These are phyloP conservation scores for Lumbricus terrestris DNA, from an alignment of 2,888 invertebrate species.

Conservation along the genomic window DNA sequence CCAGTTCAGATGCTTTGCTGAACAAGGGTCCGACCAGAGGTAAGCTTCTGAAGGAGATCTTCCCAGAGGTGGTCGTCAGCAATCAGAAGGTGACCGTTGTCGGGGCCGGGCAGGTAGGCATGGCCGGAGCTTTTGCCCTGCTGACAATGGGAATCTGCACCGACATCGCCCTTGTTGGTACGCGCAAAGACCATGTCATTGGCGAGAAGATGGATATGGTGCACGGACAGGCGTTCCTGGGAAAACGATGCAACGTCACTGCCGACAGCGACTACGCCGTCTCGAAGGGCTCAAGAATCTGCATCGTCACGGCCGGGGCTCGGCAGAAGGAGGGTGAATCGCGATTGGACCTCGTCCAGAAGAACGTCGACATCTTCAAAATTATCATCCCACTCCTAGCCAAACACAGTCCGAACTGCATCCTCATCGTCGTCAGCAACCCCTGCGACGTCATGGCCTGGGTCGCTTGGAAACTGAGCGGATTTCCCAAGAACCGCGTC, in stretches of 20 bases:
- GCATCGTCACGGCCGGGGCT: constrained; percentile 89
- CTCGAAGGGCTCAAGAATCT: constrained; percentile 72
- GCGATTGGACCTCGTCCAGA: constrained; percentile 79
- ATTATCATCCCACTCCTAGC: constrained; percentile 78
- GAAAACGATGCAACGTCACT: constrained; percentile 65
- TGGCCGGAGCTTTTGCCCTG: constrained; percentile 85
- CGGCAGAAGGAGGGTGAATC: constrained; percentile 85
- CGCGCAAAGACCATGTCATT: constrained; percentile 76
- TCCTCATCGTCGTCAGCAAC: constrained; percentile 83
- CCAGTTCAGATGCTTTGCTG: background rate
- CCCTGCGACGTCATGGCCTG: constrained; percentile 90
- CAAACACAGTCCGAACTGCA: constrained; percentile 80
- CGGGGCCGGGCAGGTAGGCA: constrained; percentile 83
- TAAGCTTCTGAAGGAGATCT: constrained; percentile 4
- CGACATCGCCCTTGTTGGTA: constrained; percentile 80
- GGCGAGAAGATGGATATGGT: constrained; percentile 90
- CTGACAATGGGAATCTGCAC: constrained; percentile 66
- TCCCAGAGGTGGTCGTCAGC: background rate
- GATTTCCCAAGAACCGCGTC: constrained; percentile 80
- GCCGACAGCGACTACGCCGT: constrained; percentile 74
- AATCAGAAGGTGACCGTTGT: constrained; percentile 75
- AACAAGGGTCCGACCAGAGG: background rate
- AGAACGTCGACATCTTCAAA: constrained; percentile 85
- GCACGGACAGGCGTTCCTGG: constrained; percentile 77
- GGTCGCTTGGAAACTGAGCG: constrained; percentile 91